Evolutionary conservation across 1,140 invertebrate genomes (phyloP).

Genomic region (Phthorimaea operculella): DNA sequence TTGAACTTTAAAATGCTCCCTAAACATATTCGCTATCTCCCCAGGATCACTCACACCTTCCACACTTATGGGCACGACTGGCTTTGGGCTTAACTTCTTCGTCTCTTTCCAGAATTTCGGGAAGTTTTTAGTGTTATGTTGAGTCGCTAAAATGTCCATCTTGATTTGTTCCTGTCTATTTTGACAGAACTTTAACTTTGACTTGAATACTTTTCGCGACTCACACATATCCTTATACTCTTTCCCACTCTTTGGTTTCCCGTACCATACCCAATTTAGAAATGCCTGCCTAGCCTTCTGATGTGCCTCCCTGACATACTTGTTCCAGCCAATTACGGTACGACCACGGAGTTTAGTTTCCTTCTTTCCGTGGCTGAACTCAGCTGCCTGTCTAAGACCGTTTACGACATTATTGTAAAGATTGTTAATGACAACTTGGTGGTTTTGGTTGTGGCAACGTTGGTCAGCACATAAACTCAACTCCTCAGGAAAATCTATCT

Average conservation of each 20-base stretch:
- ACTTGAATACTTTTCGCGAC: not conserved
- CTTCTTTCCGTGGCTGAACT: not conserved
- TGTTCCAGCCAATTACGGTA: not conserved
- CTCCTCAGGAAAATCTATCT: conserved; percentile 4
- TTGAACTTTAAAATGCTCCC: not conserved
- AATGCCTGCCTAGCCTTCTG: conserved; percentile 1
- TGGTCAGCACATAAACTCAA: not conserved
- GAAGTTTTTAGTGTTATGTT: not conserved
- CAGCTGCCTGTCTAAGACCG: not conserved
- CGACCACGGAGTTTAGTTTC: not conserved
- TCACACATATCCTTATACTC: conserved; percentile 5
- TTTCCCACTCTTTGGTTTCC: not conserved
- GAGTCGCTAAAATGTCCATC: conserved; percentile 2
- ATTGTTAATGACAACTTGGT: not conserved
- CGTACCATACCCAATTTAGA: not conserved
- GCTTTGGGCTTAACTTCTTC: conserved; percentile 2
- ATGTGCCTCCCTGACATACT: not conserved
- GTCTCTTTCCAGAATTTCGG: conserved; percentile 4
- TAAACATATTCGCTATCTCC: conserved; percentile 2
- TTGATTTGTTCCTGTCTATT: not conserved
- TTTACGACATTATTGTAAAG: not conserved
- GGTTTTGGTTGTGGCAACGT: not conserved
- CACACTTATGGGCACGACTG: not conserved
- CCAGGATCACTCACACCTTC: not conserved
- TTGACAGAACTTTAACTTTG: conserved; percentile 1